Percentiles rank a stretch among this genome's conserved stretches.
These are phyloP conservation scores for Eupithecia subumbrata DNA, from an alignment of 2,888 invertebrate species.

Conservation along the genomic window DNA sequence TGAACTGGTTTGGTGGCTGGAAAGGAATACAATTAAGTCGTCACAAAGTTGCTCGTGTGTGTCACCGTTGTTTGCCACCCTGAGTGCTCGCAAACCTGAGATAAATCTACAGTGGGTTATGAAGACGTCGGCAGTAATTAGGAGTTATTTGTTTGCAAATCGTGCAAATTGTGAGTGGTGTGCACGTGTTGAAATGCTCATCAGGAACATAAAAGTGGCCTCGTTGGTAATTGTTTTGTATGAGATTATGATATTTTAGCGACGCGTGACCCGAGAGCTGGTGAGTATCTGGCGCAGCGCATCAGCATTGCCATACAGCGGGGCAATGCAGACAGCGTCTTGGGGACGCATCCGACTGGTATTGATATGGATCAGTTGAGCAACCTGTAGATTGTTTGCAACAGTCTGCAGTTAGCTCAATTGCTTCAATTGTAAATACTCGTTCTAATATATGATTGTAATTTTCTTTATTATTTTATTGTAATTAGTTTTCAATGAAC, in stretches of 20 bases:
- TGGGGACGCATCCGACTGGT: no score
- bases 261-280: no score
- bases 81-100: constrained; percentile 33
- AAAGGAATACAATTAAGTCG: not conserved
- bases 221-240: not conserved
- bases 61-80: constrained; percentile 7
- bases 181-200: not conserved
- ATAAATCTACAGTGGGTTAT: constrained; percentile 29
- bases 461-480: no score
- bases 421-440: no score
- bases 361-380: no score
- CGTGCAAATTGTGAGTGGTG: not conserved
- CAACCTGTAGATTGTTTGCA: no score
- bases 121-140: constrained; percentile 13
- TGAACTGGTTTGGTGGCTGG: not conserved
- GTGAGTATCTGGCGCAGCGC: no score
- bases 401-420: no score
- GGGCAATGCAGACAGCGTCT: no score
- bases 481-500: not conserved
- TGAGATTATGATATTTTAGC: no score
- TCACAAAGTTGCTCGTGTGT: not conserved
- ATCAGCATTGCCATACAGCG: no score
- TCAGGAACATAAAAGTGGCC: not conserved
- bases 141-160: constrained; percentile 1
- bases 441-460: no score